phyloP scores from a whole-genome alignment of 2,797 vertebrate species.

The Danionella dracula region DNA sequence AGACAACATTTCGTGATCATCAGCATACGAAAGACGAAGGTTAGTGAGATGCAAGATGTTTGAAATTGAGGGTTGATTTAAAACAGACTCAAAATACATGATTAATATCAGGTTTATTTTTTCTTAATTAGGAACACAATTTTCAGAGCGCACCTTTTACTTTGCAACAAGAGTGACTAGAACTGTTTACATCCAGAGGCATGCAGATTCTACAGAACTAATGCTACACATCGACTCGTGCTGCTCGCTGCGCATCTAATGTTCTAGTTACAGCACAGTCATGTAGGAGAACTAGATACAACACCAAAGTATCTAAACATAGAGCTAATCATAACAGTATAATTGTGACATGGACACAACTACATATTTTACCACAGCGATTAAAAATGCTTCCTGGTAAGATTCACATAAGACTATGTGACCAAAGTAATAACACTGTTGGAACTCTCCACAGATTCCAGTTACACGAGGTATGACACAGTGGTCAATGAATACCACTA shows the following conservation, averaged over 20 bases:
- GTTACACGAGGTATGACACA: too few species aligned
- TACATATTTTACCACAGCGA: conserved; percentile 14
- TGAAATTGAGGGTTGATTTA: too few species aligned
- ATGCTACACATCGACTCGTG: conserved; percentile 17
- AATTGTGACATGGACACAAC: too few species aligned
- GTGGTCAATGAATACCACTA: not conserved
- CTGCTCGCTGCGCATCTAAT: conserved; percentile 22
- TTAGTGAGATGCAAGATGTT: not conserved
- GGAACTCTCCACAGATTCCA: not conserved
- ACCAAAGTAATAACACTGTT: not conserved
- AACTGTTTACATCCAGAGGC: conserved; percentile 21
- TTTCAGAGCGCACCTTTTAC: conserved; percentile 1
- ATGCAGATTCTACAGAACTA: conserved; percentile 22
- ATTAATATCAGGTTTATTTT: conserved; percentile 33
- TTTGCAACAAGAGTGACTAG: not conserved
- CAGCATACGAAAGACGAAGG: too few species aligned
- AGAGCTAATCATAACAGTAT: too few species aligned
- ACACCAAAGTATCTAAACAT: too few species aligned
- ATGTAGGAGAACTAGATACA: conserved; percentile 1
- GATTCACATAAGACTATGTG: not conserved
- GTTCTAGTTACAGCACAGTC: conserved; percentile 4
- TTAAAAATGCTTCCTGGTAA: not conserved
- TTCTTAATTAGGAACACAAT: not conserved
- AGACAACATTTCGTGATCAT: too few species aligned
- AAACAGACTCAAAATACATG: not conserved